Conservation (phyloP, 2,888 invertebrate species). For the Acrocyrtus sp. region DNA sequence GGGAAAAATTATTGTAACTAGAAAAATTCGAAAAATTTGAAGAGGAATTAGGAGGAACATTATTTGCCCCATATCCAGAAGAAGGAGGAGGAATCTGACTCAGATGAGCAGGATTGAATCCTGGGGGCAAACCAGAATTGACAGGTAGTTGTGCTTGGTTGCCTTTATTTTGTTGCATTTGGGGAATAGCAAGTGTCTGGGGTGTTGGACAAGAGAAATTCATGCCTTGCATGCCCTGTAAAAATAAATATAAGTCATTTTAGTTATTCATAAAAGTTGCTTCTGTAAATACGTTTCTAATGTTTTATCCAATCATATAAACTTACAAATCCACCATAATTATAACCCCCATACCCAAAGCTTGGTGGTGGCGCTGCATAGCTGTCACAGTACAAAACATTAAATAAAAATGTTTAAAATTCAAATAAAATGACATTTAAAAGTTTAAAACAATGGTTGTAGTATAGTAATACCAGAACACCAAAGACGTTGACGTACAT, state of each 20-base stretch:
- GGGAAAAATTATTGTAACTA: slow-evolving; percentile 39
- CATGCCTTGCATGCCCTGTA: slow-evolving; percentile 61
- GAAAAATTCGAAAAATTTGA: slow-evolving; percentile 36
- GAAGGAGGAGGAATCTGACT: slow-evolving; percentile 49
- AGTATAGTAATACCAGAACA: too few species aligned
- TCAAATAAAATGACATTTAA: too few species aligned
- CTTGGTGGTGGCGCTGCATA: slow-evolving; percentile 51
- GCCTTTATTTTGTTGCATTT: slow-evolving; percentile 48
- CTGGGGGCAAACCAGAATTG: slow-evolving; percentile 35
- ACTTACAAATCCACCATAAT: slow-evolving; percentile 54
- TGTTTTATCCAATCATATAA: slow-evolving; percentile 25
- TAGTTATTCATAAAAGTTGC: too few species aligned
- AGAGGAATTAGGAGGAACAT: slow-evolving; percentile 28
- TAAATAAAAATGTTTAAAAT: too few species aligned
- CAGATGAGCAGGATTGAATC: slow-evolving; percentile 37
- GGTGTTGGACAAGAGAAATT: slow-evolving; percentile 56
- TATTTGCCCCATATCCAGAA: slow-evolving; percentile 24
- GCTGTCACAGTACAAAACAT: slow-evolving; percentile 36
- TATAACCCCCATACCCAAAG: slow-evolving; percentile 38
- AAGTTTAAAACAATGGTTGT: too few species aligned
- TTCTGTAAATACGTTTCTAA: too few species aligned
- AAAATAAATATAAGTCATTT: too few species aligned
- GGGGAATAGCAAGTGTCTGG: slow-evolving; percentile 57
- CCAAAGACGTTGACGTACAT: not conserved
- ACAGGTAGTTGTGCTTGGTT: slow-evolving; percentile 1